Percentiles rank a stretch among this genome's conserved stretches.
phyloP scores from a whole-genome alignment of 2,888 invertebrate species.

The Xestia ashworthii region DNA sequence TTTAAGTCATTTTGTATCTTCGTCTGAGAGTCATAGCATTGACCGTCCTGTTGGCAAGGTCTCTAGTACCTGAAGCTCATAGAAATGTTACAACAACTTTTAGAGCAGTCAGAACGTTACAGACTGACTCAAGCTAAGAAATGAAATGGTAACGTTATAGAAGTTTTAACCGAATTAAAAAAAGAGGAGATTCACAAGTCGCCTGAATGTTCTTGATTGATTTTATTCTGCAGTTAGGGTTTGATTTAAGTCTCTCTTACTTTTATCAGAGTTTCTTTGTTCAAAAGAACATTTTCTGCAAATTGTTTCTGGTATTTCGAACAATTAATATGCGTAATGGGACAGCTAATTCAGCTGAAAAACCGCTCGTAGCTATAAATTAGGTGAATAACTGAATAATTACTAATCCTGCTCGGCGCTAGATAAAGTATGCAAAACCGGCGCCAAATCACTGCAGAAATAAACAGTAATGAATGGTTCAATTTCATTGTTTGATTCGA shows the following conservation, averaged over 20 bases:
- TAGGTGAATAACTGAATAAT: constrained; percentile 25
- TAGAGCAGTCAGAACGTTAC: background rate
- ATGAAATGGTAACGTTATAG: background rate
- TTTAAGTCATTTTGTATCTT: constrained; percentile 14
- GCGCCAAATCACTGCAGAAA: constrained; percentile 27
- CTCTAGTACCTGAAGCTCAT: background rate
- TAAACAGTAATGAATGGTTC: constrained; percentile 34
- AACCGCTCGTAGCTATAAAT: constrained; percentile 16
- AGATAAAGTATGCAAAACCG: constrained; percentile 45
- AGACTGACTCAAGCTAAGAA: background rate
- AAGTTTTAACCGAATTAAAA: background rate
- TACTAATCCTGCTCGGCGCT: constrained; percentile 50
- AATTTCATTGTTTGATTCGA: constrained; percentile 31
- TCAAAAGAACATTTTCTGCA: constrained; percentile 5
- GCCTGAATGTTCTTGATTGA: background rate
- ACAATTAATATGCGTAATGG: constrained; percentile 24
- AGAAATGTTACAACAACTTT: background rate
- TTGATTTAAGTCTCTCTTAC: background rate
- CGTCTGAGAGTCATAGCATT: background rate
- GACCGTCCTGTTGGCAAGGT: constrained; percentile 9
- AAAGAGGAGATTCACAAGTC: background rate
- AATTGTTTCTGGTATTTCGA: constrained; percentile 1
- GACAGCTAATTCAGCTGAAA: constrained; percentile 7
- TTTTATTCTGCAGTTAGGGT: background rate
- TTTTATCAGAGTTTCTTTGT: background rate